Evolutionary conservation across 2,797 vertebrate genomes (phyloP).

Genomic region (Steatocranus sp.): DNA sequence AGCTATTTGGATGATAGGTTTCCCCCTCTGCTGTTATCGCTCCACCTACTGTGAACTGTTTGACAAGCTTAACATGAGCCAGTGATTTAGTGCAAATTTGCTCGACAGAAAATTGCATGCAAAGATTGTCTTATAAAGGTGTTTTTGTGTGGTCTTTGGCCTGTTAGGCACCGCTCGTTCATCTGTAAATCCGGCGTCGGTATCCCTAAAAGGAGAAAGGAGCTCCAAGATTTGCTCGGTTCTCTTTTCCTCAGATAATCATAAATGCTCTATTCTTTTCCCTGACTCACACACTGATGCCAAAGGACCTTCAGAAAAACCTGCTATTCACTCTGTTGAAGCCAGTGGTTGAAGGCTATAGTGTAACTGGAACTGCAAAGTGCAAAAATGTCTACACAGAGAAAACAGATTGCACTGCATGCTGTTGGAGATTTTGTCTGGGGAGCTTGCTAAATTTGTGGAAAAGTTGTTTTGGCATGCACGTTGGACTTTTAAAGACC

Average conservation of each 20-base stretch:
- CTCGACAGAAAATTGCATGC: background rate
- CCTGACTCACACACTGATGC: background rate
- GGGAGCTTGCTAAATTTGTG: background rate
- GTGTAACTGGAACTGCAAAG: background rate
- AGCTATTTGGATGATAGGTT: slow-evolving; percentile 44
- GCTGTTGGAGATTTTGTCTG: background rate
- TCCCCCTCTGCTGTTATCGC: slow-evolving; percentile 33
- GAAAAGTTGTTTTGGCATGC: background rate
- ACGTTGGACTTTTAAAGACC: background rate
- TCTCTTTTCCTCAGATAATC: background rate
- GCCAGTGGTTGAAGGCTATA: background rate
- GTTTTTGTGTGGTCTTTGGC: background rate
- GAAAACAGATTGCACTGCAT: background rate
- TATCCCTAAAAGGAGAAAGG: background rate
- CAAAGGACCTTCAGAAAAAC: background rate
- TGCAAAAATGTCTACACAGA: background rate
- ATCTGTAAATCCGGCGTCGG: background rate
- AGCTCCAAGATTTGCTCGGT: background rate
- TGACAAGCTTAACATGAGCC: slow-evolving; percentile 31
- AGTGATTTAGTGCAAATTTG: slow-evolving; percentile 18
- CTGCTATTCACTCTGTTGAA: background rate
- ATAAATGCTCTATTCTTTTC: background rate
- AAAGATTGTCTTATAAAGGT: background rate
- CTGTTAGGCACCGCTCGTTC: background rate
- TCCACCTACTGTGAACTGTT: slow-evolving; percentile 44